phyloP scores from a whole-genome alignment of 1,140 invertebrate species.

The Drosophila pseudoananassae region DNA sequence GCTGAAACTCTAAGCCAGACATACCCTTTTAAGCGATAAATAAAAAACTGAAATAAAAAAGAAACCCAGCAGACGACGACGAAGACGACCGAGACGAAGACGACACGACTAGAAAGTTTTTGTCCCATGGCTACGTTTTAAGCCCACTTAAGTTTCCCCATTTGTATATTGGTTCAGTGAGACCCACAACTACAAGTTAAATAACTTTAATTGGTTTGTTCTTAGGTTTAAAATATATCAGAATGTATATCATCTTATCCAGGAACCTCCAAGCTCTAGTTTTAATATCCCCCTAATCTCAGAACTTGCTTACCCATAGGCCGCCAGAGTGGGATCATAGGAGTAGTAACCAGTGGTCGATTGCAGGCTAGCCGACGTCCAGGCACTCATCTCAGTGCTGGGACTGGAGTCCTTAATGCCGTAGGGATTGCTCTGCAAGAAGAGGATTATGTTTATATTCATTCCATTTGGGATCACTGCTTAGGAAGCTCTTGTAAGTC shows the following conservation, averaged over 20 bases:
- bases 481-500: conserved; percentile 44
- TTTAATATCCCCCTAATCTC: not conserved
- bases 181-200: conserved; percentile 2
- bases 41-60: conserved; percentile 50
- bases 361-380: conserved; percentile 94
- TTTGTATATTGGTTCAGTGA: conserved; percentile 47
- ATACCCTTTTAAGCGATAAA: conserved; percentile 66
- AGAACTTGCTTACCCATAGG: conserved; percentile 92
- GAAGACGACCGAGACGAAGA: not conserved
- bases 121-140: conserved; percentile 61
- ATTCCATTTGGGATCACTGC: not conserved
- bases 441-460: not conserved
- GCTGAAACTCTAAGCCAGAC: conserved; percentile 44
- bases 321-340: conserved; percentile 95
- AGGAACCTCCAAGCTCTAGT: no score
- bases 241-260: no score
- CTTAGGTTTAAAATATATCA: not conserved
- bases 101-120: conserved; percentile 46
- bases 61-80: conserved; percentile 58
- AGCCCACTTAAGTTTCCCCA: conserved; percentile 60
- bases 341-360: conserved; percentile 95
- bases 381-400: conserved; percentile 93
- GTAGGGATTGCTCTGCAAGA: conserved; percentile 94
- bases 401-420: conserved; percentile 93
- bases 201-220: conserved; percentile 3